Evolutionary conservation across 2,113 vertebrate genomes (phyloP).

Genomic region (Coreoperca whiteheadi): DNA sequence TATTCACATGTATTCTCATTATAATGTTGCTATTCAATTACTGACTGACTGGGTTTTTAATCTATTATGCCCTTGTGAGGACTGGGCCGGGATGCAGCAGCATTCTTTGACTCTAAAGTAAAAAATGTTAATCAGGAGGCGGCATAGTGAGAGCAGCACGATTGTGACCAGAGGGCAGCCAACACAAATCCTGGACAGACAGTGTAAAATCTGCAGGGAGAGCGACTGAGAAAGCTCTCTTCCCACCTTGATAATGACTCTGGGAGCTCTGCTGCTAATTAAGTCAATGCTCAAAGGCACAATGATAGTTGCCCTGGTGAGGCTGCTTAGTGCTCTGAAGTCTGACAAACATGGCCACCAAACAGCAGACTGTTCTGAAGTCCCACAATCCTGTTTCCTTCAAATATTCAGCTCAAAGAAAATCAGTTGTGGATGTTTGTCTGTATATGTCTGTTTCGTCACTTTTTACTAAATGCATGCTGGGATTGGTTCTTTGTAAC

Average conservation of each 20-base stretch:
- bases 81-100: conserved; percentile 16
- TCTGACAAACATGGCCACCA: conserved; percentile 13
- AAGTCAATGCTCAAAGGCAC: conserved; percentile 45
- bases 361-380: neutral
- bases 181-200: conserved; percentile 26
- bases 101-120: conserved; percentile 5
- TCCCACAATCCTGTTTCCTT: neutral
- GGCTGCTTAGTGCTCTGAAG: conserved; percentile 22
- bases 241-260: conserved; percentile 49
- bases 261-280: conserved; percentile 54
- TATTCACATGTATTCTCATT: conserved; percentile 69
- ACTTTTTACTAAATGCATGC: neutral
- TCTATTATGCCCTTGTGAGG: conserved; percentile 33
- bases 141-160: neutral
- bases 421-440: neutral
- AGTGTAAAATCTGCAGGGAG: conserved; percentile 30
- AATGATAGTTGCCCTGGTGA: conserved; percentile 16
- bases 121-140: conserved; percentile 8
- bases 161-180: conserved; percentile 13
- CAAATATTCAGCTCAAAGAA: neutral
- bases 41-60: conserved; percentile 52
- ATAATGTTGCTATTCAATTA: conserved; percentile 55
- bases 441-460: neutral
- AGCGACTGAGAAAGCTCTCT: conserved; percentile 20
- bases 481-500: neutral